A percentile compares a stretch with the other conserved stretches of the same genome.
phyloP scores from a whole-genome alignment of 1,140 invertebrate genomes.

The Trichoplusia ni region DNA sequence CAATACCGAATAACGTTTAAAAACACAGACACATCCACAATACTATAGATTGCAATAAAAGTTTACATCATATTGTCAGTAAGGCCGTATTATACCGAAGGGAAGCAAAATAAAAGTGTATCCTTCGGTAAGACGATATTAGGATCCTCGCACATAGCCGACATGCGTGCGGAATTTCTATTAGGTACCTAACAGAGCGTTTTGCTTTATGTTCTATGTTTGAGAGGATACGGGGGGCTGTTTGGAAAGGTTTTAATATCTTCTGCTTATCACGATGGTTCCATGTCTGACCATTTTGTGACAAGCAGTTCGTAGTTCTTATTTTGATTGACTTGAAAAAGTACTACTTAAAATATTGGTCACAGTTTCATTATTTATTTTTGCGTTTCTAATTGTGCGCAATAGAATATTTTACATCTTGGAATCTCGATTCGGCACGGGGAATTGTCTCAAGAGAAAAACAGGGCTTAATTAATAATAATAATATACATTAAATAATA shows the following conservation, averaged over 20 bases:
- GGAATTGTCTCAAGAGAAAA: no score
- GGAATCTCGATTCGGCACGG: no score
- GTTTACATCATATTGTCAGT: conserved; percentile 30
- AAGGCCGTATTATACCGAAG: conserved; percentile 31
- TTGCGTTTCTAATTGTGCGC: no score
- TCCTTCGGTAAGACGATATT: conserved; percentile 49
- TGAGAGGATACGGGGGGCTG: conserved; percentile 17
- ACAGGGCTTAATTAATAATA: no score
- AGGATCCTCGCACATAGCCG: conserved; percentile 47
- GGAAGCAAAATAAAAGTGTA: conserved; percentile 48
- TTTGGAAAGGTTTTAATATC: no score
- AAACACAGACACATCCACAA: background rate
- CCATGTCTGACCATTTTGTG: no score
- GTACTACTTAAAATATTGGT: no score
- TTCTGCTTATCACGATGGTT: no score
- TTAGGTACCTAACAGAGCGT: conserved; percentile 54
- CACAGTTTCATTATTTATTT: no score
- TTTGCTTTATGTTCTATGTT: conserved; percentile 49
- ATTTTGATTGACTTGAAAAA: background rate
- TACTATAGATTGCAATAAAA: conserved; percentile 40
- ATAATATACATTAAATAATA: no score
- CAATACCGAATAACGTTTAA: background rate
- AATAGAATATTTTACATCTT: no score
- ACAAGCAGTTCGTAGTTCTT: background rate
- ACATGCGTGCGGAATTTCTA: conserved; percentile 58